These are phyloP conservation scores for Matsumurasca onukii DNA, from an alignment of 1,140 invertebrate genomes.

Conservation along the genomic window DNA sequence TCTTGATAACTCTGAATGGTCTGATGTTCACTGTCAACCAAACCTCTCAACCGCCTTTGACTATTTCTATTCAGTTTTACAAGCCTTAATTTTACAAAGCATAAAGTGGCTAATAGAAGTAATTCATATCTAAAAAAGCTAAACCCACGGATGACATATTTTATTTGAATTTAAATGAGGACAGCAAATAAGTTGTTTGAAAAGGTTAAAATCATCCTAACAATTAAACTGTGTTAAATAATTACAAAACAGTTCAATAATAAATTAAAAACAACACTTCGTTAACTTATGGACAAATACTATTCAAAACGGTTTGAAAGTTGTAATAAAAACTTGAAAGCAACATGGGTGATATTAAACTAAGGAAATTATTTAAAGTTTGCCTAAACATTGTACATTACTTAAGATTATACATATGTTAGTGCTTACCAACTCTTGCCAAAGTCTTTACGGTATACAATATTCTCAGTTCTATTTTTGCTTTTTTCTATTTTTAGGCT, in stretches of 20 bases:
- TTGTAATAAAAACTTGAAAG: not conserved
- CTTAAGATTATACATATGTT: too few relatives aligned
- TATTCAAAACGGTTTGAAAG: not conserved
- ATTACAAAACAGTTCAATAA: not conserved
- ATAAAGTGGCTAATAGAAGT: not conserved
- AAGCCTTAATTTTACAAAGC: not conserved
- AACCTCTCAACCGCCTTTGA: not conserved
- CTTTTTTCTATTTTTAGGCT: too few relatives aligned
- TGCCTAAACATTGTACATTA: too few relatives aligned
- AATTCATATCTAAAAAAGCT: not conserved
- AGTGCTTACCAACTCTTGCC: too few relatives aligned
- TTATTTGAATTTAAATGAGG: too few relatives aligned
- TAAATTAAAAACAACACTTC: not conserved
- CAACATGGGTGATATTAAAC: not conserved
- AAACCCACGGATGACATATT: not conserved
- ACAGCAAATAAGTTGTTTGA: not conserved
- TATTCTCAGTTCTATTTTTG: too few relatives aligned
- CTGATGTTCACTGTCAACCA: not conserved
- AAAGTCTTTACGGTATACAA: too few relatives aligned
- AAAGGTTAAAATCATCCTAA: not conserved
- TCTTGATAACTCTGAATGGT: not conserved
- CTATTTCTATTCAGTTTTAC: not conserved
- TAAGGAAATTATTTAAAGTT: too few relatives aligned
- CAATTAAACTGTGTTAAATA: not conserved
- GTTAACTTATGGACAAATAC: not conserved